phyloP scores from a whole-genome alignment of 2,113 vertebrate species.

The Callipepla californica region DNA sequence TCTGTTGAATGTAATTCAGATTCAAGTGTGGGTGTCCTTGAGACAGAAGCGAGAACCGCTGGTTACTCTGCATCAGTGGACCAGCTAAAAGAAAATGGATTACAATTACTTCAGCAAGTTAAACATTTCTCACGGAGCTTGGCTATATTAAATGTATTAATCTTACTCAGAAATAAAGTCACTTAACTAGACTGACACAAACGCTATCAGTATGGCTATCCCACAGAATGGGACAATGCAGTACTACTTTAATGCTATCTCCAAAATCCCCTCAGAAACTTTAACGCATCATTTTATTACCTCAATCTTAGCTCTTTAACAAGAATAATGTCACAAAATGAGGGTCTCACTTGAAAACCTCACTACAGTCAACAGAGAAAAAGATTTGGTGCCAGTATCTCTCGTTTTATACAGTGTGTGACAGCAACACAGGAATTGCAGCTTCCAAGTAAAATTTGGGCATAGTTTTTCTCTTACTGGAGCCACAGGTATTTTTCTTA shows the following conservation, averaged over 20 bases:
- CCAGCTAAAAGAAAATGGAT: constrained; percentile 83
- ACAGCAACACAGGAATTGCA: background rate
- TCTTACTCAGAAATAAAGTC: constrained; percentile 19
- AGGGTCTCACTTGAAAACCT: background rate
- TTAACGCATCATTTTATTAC: background rate
- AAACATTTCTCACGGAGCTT: background rate
- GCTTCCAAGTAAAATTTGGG: background rate
- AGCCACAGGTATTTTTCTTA: background rate
- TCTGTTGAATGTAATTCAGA: constrained; percentile 96
- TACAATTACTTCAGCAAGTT: constrained; percentile 74
- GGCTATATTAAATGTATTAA: constrained; percentile 30
- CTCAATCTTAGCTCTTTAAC: background rate
- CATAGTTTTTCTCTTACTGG: background rate
- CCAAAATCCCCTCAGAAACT: background rate
- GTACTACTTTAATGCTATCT: background rate
- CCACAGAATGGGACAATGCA: background rate
- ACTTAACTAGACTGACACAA: background rate
- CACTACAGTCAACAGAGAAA: background rate
- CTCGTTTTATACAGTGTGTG: background rate
- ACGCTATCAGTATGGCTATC: background rate
- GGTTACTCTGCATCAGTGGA: constrained; percentile 89
- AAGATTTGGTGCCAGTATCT: background rate
- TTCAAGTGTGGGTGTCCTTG: constrained; percentile 91
- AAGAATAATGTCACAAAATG: background rate
- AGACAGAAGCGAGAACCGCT: constrained; percentile 90